Conservation (phyloP, 1,140 invertebrate species). For the Triops cancriformis region DNA sequence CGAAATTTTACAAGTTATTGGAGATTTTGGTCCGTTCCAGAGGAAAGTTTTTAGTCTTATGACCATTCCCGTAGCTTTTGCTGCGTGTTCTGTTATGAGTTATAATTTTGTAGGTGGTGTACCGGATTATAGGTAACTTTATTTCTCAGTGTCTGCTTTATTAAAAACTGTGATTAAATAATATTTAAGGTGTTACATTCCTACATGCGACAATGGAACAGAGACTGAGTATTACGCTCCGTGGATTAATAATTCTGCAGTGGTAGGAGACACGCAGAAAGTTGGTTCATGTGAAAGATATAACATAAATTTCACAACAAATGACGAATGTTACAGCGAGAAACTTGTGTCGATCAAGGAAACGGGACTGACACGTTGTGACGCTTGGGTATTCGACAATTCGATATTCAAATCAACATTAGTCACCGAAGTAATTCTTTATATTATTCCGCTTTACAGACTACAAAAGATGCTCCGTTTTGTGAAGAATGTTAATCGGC, state of each 20-base stretch:
- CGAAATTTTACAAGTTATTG: slow-evolving; percentile 31
- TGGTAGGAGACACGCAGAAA: not conserved
- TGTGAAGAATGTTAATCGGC: no score
- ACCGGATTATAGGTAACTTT: slow-evolving; percentile 32
- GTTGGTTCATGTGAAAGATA: not conserved
- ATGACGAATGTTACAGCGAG: not conserved
- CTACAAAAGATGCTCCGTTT: not conserved
- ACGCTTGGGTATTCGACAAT: slow-evolving; percentile 23
- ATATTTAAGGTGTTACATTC: slow-evolving; percentile 21
- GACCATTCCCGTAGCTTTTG: slow-evolving; percentile 29
- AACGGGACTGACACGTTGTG: not conserved
- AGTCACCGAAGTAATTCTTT: slow-evolving; percentile 22
- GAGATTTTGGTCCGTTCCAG: slow-evolving; percentile 32
- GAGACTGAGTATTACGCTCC: not conserved
- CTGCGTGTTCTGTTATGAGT: slow-evolving; percentile 31
- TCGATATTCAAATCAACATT: slow-evolving; percentile 22
- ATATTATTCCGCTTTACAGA: not conserved
- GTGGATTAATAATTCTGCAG: slow-evolving; percentile 17
- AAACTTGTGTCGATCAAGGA: not conserved
- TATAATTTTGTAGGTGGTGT: slow-evolving; percentile 30
- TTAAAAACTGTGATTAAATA: no score
- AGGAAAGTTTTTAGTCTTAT: slow-evolving; percentile 27
- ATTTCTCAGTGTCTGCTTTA: no score
- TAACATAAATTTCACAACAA: not conserved
- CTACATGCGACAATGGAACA: slow-evolving; percentile 16